A percentile compares a stretch with the other conserved stretches of the same genome.
phyloP scores from a whole-genome alignment of 2,113 vertebrate genomes.

The Channa argus region DNA sequence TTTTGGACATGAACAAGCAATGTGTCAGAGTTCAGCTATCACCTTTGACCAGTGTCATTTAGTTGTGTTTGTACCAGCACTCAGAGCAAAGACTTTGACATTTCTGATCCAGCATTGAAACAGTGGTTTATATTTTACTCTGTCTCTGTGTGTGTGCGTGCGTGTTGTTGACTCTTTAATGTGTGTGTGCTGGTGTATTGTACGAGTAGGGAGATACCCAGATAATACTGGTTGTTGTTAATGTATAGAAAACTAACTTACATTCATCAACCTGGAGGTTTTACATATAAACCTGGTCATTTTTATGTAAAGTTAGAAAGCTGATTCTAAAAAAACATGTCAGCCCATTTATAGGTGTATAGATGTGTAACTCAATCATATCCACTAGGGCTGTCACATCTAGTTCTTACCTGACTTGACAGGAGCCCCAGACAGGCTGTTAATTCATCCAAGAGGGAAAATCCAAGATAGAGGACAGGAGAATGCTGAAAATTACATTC shows the following conservation, averaged over 20 bases:
- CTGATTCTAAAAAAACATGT: constrained; percentile 23
- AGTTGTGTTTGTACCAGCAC: constrained; percentile 1
- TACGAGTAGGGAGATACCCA: too few relatives aligned
- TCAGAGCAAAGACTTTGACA: background rate
- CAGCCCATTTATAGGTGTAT: constrained; percentile 18
- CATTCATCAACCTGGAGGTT: background rate
- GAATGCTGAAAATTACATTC: too few relatives aligned
- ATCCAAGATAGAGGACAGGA: too few relatives aligned
- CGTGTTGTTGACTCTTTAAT: too few relatives aligned
- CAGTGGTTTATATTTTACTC: background rate
- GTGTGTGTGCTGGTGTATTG: background rate
- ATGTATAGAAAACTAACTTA: background rate
- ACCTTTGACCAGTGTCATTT: constrained; percentile 39
- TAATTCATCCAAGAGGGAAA: constrained; percentile 36
- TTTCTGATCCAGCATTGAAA: constrained; percentile 11
- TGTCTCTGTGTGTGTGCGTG: background rate
- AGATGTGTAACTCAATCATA: constrained; percentile 49
- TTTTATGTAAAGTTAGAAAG: background rate
- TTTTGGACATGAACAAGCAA: constrained; percentile 38
- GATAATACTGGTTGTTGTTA: too few relatives aligned
- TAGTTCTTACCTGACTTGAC: constrained; percentile 29
- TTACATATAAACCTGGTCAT: background rate
- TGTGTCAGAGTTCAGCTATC: constrained; percentile 38
- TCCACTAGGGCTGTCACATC: constrained; percentile 44
- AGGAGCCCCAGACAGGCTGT: constrained; percentile 5